Base-by-base conservation (phyloP, 2,797 vertebrate species). In the Molossus molossus region DNA sequence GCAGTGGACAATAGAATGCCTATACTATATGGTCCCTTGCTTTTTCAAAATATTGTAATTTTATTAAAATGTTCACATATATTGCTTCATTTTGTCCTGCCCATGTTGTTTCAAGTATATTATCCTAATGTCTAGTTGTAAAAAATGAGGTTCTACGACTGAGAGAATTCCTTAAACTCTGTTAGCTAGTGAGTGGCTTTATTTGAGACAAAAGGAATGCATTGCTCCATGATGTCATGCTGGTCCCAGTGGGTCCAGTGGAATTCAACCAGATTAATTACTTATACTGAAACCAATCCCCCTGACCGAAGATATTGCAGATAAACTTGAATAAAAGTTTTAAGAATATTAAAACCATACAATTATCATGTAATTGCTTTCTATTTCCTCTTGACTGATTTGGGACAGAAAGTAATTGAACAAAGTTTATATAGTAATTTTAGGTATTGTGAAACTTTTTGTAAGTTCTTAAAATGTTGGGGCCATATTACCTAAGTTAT, bases 41-140 rank as follows among this genome's bases (percentile, higher is more conserved):
- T 84, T 80, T 84, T 88, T 80, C 29, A 88, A 70, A 94, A 69
- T 58, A 70, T n/a, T 80, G 45, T 62, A 8, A 29, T 29, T 81
- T 69, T 72, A 60, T 29, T 67, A 65, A 80, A 50, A 55, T 4
- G 6, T 90, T 33, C 27, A n/a, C 5, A 48, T 20, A 58, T 1
- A 73, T 92, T 77, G 33, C 9, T 83, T 69, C 27, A 83, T 64
- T 82, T 90, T 73, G 3, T 82, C 23, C 29, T 40, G 14, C 5
- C 23, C 29, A 27, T 65, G 0, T 40, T 73, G 0, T 81, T 67
- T 57, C 27, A 79, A n/a, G 58, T n/a, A 45, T 23, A 7, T 70
- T 60, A 50, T 87, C 14, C 8, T 55, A 65, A 15, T 40, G 5
- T 48, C 18, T 5, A 53, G 65, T 29, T 76, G 13, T 58, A 80